These are phyloP conservation scores for Cryptocephalus primarius DNA, from an alignment of 2,888 invertebrate genomes.

Conservation along the genomic window DNA sequence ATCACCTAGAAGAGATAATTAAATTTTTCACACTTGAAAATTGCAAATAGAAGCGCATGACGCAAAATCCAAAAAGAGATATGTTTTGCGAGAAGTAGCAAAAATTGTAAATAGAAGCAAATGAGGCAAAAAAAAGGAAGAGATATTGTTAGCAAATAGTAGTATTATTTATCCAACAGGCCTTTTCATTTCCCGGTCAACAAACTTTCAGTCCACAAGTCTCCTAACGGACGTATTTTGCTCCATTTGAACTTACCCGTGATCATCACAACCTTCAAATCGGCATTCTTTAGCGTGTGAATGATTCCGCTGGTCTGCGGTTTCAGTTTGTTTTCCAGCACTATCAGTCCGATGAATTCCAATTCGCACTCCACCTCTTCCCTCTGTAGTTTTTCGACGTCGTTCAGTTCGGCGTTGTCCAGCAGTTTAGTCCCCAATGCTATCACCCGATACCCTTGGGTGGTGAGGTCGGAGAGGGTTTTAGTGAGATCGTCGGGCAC, in stretches of 20 bases:
- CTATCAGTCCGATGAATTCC: slow-evolving; percentile 75
- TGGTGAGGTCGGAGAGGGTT: slow-evolving; percentile 70
- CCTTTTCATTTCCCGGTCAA: no score
- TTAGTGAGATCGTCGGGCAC: slow-evolving; percentile 68
- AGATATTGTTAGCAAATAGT: no score
- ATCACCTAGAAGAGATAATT: slow-evolving; percentile 46
- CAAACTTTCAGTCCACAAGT: no score
- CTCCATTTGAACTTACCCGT: slow-evolving; percentile 51
- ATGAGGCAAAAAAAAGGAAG: no score
- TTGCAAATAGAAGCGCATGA: no score
- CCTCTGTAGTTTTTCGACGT: slow-evolving; percentile 58
- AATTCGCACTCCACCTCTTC: slow-evolving; percentile 74
- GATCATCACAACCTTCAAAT: slow-evolving; percentile 89
- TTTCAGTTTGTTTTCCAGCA: slow-evolving; percentile 91
- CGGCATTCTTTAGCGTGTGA: slow-evolving; percentile 63
- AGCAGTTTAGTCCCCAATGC: slow-evolving; percentile 68
- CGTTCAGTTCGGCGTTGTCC: slow-evolving; percentile 47
- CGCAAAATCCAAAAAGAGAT: no score
- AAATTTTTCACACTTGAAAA: not conserved
- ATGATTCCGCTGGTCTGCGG: slow-evolving; percentile 76
- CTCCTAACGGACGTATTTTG: no score
- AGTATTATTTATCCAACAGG: no score
- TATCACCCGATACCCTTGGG: slow-evolving; percentile 81
- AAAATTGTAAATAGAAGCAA: no score
- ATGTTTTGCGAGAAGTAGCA: no score